A percentile compares a stretch with the other conserved stretches of the same genome.
Conservation (phyloP, 2,888 invertebrate genomes). For the Cenopis cana region DNA sequence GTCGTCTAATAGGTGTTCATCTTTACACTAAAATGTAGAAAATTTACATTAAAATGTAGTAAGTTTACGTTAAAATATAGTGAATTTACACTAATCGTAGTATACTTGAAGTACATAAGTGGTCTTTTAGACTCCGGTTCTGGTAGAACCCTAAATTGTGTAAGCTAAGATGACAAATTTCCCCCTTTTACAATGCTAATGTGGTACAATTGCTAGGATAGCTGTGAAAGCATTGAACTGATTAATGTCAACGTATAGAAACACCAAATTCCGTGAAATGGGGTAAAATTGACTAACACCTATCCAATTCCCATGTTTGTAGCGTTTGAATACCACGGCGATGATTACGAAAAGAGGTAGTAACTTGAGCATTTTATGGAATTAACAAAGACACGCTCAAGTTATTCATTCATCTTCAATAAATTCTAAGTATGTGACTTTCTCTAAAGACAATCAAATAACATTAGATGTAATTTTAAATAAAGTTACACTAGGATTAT, state of each 20-base stretch:
- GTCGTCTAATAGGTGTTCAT: constrained; percentile 32
- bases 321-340: background rate
- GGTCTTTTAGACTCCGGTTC: background rate
- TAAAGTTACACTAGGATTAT: constrained; percentile 18
- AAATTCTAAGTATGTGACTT: background rate
- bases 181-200: background rate
- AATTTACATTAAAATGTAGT: constrained; percentile 48
- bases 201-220: constrained; percentile 3
- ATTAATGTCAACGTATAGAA: background rate
- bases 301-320: background rate
- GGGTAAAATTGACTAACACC: background rate
- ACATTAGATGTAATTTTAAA: constrained; percentile 30
- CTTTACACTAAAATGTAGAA: constrained; percentile 45
- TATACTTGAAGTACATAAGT: background rate
- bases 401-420: background rate
- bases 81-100: constrained; percentile 46
- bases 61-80: constrained; percentile 48
- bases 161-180: constrained; percentile 4
- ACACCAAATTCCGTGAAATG: background rate
- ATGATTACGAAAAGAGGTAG: background rate
- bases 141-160: background rate
- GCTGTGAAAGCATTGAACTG: background rate
- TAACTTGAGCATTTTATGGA: background rate
- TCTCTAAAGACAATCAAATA: constrained; percentile 29
- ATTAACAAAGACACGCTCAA: background rate